phyloP scores from a whole-genome alignment of 1,140 invertebrate genomes.

The Drosophila fuyamai region DNA sequence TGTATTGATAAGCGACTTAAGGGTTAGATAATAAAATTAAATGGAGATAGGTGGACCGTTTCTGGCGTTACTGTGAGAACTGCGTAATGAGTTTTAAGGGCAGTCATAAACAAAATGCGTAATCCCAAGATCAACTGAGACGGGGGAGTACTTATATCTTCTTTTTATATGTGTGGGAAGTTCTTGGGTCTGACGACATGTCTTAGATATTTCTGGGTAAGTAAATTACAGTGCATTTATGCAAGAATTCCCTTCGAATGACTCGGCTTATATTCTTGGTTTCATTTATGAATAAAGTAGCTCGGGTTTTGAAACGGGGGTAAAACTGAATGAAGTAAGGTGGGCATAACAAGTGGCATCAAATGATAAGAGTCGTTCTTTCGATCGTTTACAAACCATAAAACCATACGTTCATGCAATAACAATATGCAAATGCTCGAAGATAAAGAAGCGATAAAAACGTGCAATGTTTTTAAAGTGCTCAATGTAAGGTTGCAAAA shows the following conservation, averaged over 20 bases:
- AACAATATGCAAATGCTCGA: slow-evolving; percentile 29
- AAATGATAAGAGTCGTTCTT: slow-evolving; percentile 27
- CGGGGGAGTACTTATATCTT: not conserved
- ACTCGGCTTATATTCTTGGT: not conserved
- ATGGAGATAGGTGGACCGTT: slow-evolving; percentile 15
- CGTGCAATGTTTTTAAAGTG: slow-evolving; percentile 12
- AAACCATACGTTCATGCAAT: slow-evolving; percentile 21
- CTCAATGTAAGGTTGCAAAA: slow-evolving; percentile 6
- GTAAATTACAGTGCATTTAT: slow-evolving; percentile 8
- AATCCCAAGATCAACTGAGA: slow-evolving; percentile 18
- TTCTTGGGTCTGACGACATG: slow-evolving; percentile 11
- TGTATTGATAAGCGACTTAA: slow-evolving; percentile 40
- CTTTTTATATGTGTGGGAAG: slow-evolving; percentile 10
- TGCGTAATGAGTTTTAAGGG: slow-evolving; percentile 14
- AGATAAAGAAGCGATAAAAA: slow-evolving; percentile 25
- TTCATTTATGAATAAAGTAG: slow-evolving; percentile 14
- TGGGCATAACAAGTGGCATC: slow-evolving; percentile 16
- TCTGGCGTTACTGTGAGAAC: slow-evolving; percentile 35
- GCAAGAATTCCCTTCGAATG: slow-evolving; percentile 5
- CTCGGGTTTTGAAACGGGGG: not conserved
- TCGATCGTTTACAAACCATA: slow-evolving; percentile 35
- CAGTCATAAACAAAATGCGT: slow-evolving; percentile 21
- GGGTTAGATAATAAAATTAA: slow-evolving; percentile 32
- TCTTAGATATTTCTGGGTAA: slow-evolving; percentile 27
- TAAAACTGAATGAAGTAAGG: slow-evolving; percentile 7